Percentiles rank a stretch among this genome's conserved stretches.
These are phyloP conservation scores for Enteromius fasciolatus DNA, from an alignment of 2,797 vertebrate genomes.

Conservation along the genomic window DNA sequence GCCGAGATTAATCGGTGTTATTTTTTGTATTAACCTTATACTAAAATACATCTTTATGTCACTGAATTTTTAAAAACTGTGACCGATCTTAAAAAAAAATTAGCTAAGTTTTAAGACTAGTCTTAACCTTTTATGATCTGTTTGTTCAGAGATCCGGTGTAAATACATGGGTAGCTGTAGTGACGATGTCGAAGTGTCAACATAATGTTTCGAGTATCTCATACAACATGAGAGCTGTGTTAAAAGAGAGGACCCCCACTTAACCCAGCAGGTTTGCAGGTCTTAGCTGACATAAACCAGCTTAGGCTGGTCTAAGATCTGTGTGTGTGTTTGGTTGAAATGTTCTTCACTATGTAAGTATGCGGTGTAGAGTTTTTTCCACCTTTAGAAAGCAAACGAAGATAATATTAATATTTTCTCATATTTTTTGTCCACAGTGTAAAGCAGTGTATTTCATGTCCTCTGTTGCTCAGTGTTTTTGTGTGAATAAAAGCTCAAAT, in stretches of 20 bases:
- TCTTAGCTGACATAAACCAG: background rate
- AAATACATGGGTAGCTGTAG: background rate
- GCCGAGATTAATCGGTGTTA: too few relatives aligned
- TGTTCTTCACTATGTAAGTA: background rate
- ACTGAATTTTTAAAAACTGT: too few relatives aligned
- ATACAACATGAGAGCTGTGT: background rate
- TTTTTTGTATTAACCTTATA: too few relatives aligned
- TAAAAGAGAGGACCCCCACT: background rate
- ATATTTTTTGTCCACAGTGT: background rate
- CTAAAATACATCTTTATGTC: too few relatives aligned
- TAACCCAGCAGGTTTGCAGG: too few relatives aligned
- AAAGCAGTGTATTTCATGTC: too few relatives aligned
- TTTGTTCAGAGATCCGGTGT: background rate
- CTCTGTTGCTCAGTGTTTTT: background rate
- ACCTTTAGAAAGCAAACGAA: background rate
- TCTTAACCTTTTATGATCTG: too few relatives aligned
- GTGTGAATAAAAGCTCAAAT: background rate
- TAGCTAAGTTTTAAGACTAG: too few relatives aligned
- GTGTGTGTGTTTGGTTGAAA: background rate
- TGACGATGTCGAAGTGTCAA: background rate
- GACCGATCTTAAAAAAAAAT: too few relatives aligned
- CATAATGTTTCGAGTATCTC: background rate
- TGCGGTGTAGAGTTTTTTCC: background rate
- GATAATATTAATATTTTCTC: background rate
- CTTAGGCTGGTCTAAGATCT: background rate